phyloP scores from a whole-genome alignment of 37 sponge, comb jelly and placozoan species.

The Axinella damicornis region DNA sequence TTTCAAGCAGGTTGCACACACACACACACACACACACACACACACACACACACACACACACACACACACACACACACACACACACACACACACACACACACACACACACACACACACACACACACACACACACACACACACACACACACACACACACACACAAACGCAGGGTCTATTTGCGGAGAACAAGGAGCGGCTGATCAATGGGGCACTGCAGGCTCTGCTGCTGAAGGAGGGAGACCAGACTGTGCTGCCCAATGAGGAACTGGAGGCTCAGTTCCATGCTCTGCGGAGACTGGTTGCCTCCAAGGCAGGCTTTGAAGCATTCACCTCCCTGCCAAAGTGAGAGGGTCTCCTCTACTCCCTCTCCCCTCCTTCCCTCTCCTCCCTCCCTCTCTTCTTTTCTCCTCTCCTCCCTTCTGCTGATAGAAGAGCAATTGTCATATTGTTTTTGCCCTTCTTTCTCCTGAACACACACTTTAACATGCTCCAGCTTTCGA shows the following conservation, averaged over 20 bases:
- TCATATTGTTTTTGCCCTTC: no score
- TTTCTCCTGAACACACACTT: no score
- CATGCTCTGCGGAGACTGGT: slow-evolving; percentile 96
- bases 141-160: neutral
- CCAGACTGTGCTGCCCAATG: slow-evolving; percentile 58
- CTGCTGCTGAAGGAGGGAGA: slow-evolving; percentile 83
- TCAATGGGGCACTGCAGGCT: slow-evolving; percentile 80
- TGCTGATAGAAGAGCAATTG: neutral
- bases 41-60: neutral
- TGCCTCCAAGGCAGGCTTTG: slow-evolving; percentile 96
- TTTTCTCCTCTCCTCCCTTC: no score
- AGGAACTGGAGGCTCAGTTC: slow-evolving; percentile 96
- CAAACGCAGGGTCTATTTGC: slow-evolving; percentile 80
- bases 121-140: neutral
- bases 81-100: neutral
- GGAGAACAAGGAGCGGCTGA: slow-evolving; percentile 99
- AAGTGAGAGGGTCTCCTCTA: slow-evolving; percentile 49
- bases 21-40: neutral
- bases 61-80: neutral
- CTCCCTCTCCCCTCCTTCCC: neutral
- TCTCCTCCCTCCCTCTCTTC: no score
- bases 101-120: neutral
- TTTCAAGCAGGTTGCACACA: no score
- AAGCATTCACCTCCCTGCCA: slow-evolving; percentile 91
- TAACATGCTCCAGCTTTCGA: slow-evolving; percentile 53